Evolutionary conservation across 2,888 invertebrate species (phyloP).

Genomic region (Diogma glabrata): DNA sequence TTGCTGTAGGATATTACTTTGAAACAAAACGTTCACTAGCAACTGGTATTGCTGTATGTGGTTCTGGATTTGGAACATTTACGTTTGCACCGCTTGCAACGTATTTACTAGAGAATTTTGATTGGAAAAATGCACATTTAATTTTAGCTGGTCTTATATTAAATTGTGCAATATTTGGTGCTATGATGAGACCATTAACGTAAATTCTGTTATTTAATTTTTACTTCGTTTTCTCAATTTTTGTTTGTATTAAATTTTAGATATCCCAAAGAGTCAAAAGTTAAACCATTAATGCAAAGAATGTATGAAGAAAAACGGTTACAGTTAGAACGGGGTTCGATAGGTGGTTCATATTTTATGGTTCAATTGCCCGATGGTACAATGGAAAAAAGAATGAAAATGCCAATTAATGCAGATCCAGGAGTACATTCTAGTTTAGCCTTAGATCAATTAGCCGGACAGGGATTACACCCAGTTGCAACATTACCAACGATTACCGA

Average conservation of each 20-base stretch:
- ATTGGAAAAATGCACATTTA: constrained; percentile 83
- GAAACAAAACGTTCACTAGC: constrained; percentile 90
- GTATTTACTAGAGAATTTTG: constrained; percentile 60
- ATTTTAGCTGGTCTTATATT: constrained; percentile 87
- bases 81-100: constrained; percentile 87
- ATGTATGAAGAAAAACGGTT: constrained; percentile 89
- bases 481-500: constrained; percentile 85
- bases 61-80: constrained; percentile 92
- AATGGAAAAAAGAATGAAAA: constrained; percentile 79
- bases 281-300: constrained; percentile 72
- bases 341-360: constrained; percentile 74
- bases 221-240: background rate
- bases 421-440: constrained; percentile 88
- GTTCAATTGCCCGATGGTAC: constrained; percentile 85
- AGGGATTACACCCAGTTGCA: constrained; percentile 70
- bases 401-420: constrained; percentile 84
- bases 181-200: constrained; percentile 36
- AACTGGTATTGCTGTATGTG: constrained; percentile 91
- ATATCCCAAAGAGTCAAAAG: constrained; percentile 36
- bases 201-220: constrained; percentile 11
- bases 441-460: constrained; percentile 63
- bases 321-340: constrained; percentile 83
- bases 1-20: constrained; percentile 95
- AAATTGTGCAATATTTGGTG: constrained; percentile 80
- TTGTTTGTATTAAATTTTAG: constrained; percentile 11